A percentile compares a stretch with the other conserved stretches of the same genome.
These are phyloP conservation scores for Kryptopterus vitreolus DNA, from an alignment of 2,797 vertebrate species.

Conservation along the genomic window DNA sequence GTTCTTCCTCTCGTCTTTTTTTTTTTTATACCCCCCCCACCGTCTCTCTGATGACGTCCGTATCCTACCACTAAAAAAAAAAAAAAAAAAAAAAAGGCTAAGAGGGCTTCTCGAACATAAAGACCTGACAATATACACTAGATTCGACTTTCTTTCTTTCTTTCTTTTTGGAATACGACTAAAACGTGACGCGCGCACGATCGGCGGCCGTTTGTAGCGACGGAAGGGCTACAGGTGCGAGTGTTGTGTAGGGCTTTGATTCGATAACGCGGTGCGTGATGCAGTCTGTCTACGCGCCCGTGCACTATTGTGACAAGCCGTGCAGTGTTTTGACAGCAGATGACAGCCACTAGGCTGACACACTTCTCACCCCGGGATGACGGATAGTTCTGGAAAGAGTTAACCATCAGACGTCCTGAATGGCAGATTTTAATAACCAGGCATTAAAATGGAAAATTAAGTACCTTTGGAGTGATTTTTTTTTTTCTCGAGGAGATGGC, in stretches of 20 bases:
- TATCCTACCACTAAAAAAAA: constrained; percentile 22
- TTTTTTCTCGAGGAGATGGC: too few relatives aligned
- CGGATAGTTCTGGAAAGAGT: constrained; percentile 32
- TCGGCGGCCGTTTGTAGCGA: constrained; percentile 16
- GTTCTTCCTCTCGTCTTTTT: constrained; percentile 4
- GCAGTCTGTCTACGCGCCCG: constrained; percentile 41
- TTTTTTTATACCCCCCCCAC: not conserved
- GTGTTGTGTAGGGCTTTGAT: constrained; percentile 44
- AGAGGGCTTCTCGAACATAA: constrained; percentile 18
- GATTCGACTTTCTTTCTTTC: not conserved
- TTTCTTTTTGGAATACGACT: not conserved
- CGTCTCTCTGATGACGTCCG: constrained; percentile 9
- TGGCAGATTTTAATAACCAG: constrained; percentile 34
- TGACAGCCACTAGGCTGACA: constrained; percentile 50
- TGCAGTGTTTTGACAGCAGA: constrained; percentile 55
- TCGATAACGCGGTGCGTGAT: constrained; percentile 39
- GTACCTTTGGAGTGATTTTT: not conserved
- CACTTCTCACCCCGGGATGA: constrained; percentile 46
- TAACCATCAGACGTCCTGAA: constrained; percentile 45
- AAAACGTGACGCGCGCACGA: not conserved
- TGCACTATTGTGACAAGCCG: constrained; percentile 51
- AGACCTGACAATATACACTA: not conserved
- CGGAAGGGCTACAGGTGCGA: constrained; percentile 43
- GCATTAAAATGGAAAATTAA: constrained; percentile 31
- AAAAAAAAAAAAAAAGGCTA: too few relatives aligned